A percentile compares a stretch with the other conserved stretches of the same genome.
phyloP scores from a whole-genome alignment of 2,797 vertebrate species.

The Podargus strigoides region DNA sequence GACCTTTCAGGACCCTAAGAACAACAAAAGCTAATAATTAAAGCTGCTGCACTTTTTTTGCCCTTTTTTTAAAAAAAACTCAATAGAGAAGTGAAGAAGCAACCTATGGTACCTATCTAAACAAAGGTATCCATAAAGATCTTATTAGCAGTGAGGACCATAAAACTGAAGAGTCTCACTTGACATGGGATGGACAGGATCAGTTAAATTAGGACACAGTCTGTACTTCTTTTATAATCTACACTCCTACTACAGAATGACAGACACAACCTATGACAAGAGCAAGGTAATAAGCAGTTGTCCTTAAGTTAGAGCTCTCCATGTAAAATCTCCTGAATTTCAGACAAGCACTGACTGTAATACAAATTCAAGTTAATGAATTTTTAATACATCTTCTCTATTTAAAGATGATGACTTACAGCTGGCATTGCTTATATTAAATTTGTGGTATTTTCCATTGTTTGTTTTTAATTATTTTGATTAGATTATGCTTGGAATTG shows the following conservation, averaged over 20 bases:
- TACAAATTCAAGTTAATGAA: constrained; percentile 65
- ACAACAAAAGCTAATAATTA: constrained; percentile 80
- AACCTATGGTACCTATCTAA: constrained; percentile 51
- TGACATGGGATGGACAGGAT: constrained; percentile 44
- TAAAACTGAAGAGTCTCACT: constrained; percentile 56
- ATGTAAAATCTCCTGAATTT: constrained; percentile 56
- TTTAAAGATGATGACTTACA: constrained; percentile 66
- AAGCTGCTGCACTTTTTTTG: constrained; percentile 37
- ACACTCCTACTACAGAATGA: not conserved
- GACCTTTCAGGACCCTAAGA: constrained; percentile 74
- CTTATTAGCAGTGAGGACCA: constrained; percentile 41
- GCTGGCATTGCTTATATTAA: constrained; percentile 66
- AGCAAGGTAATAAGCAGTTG: constrained; percentile 40
- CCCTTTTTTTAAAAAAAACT: not conserved
- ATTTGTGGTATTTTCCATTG: constrained; percentile 69
- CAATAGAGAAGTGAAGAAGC: constrained; percentile 63
- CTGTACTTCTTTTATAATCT: constrained; percentile 23
- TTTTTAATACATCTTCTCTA: constrained; percentile 64
- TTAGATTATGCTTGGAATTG: constrained; percentile 59
- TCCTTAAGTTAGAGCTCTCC: constrained; percentile 49
- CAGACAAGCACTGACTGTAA: constrained; percentile 57
- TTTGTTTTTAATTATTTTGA: constrained; percentile 72
- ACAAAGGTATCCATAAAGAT: constrained; percentile 72
- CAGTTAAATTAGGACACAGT: constrained; percentile 53
- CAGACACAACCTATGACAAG: constrained; percentile 6